Percentiles rank a stretch among this genome's conserved stretches.
phyloP scores from a whole-genome alignment of 2,888 invertebrate genomes.

The Hermaeophaga mercurialis region DNA sequence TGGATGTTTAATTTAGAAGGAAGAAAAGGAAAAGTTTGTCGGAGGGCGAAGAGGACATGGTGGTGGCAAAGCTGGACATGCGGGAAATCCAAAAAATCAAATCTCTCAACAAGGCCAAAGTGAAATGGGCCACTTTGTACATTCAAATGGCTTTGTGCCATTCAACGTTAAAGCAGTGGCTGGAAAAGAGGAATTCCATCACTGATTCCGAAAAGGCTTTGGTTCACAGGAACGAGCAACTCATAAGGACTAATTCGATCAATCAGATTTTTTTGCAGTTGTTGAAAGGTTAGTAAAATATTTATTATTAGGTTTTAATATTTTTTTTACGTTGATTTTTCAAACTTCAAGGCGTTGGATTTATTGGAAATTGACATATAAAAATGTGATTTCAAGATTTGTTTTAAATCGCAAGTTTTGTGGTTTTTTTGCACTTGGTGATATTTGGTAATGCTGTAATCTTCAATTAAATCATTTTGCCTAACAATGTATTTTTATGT shows the following conservation, averaged over 20 bases:
- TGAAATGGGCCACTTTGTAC: slow-evolving; percentile 73
- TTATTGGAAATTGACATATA: too few relatives aligned
- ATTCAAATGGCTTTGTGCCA: slow-evolving; percentile 86
- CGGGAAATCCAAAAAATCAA: slow-evolving; percentile 46
- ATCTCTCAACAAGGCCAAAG: slow-evolving; percentile 31
- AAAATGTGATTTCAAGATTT: too few relatives aligned
- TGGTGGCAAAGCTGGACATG: slow-evolving; percentile 48
- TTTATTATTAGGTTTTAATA: background rate
- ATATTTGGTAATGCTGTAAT: too few relatives aligned
- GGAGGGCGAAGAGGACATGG: slow-evolving; percentile 48
- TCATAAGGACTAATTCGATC: slow-evolving; percentile 57
- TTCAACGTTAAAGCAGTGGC: slow-evolving; percentile 76
- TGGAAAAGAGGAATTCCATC: slow-evolving; percentile 65
- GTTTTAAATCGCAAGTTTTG: too few relatives aligned
- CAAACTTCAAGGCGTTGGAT: too few relatives aligned
- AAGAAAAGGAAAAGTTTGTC: slow-evolving; percentile 50
- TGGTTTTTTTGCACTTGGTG: too few relatives aligned
- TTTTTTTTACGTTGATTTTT: slow-evolving; percentile 1
- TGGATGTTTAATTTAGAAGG: too few relatives aligned
- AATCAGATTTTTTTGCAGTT: slow-evolving; percentile 73
- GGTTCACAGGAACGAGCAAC: slow-evolving; percentile 43
- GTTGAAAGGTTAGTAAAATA: slow-evolving; percentile 56
- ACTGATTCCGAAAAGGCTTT: slow-evolving; percentile 43
- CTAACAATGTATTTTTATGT: too few relatives aligned
- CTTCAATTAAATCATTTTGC: too few relatives aligned